phyloP scores from a whole-genome alignment of 2,113 vertebrate species.

The Rhadina sibilatrix region DNA sequence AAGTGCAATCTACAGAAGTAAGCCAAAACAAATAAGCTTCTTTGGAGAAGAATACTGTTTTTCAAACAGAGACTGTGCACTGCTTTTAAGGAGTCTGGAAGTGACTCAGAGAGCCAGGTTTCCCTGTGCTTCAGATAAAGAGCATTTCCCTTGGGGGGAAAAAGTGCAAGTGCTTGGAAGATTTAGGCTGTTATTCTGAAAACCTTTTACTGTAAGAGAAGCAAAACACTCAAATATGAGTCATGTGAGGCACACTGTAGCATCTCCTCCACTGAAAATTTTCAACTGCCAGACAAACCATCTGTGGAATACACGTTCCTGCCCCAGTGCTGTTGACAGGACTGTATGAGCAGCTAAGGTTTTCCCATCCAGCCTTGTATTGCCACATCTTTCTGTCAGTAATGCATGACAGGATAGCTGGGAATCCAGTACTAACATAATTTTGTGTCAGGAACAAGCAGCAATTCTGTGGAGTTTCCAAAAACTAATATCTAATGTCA shows the following conservation, averaged over 20 bases:
- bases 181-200: neutral
- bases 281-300: neutral
- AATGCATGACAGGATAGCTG: neutral
- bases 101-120: neutral
- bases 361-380: neutral
- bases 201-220: neutral
- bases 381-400: neutral
- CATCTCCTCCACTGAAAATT: neutral
- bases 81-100: neutral
- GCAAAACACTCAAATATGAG: neutral
- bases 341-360: neutral
- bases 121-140: neutral
- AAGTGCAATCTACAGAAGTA: neutral
- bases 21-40: neutral
- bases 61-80: neutral
- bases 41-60: neutral
- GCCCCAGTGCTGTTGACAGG: neutral
- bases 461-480: neutral
- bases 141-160: neutral
- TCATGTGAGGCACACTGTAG: neutral
- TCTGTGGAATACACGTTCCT: accelerated
- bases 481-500: neutral
- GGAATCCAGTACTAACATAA: neutral
- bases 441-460: neutral
- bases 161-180: neutral